Evolutionary conservation across 2,113 vertebrate genomes (phyloP).

Genomic region (Carettochelys insculpta): DNA sequence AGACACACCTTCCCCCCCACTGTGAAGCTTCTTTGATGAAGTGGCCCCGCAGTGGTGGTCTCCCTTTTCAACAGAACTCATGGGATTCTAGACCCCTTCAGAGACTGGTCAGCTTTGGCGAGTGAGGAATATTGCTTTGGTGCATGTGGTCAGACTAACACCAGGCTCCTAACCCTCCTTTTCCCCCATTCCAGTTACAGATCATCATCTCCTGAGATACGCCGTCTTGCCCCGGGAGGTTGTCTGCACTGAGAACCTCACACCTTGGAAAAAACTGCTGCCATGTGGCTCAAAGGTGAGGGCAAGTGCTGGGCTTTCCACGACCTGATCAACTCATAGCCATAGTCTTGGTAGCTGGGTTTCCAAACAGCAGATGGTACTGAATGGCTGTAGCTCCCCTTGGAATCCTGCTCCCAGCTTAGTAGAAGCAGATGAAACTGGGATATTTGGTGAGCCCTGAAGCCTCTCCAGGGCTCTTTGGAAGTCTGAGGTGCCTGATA

Average conservation of each 20-base stretch:
- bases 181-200: conserved; percentile 80
- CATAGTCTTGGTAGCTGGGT: background rate
- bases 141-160: accelerated
- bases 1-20: no score
- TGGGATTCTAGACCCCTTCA: accelerated
- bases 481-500: accelerated
- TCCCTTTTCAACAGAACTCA: conserved; percentile 15
- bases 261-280: conserved; percentile 97
- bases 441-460: no score
- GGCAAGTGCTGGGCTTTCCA: background rate
- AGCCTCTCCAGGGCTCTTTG: background rate
- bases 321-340: background rate
- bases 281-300: conserved; percentile 95
- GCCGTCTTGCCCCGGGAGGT: conserved; percentile 93
- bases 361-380: background rate
- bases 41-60: background rate
- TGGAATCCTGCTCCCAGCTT: background rate
- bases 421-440: background rate
- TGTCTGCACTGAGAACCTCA: conserved; percentile 98
- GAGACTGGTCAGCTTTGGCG: background rate
- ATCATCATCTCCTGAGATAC: conserved; percentile 91
- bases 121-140: background rate
- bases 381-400: background rate
- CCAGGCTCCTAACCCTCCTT: background rate
- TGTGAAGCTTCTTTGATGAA: background rate